Percentiles rank a stretch among this genome's conserved stretches.
Conservation (phyloP, 53 echinoderm and acorn worm genomes). For the Apostichopus leukothele region DNA sequence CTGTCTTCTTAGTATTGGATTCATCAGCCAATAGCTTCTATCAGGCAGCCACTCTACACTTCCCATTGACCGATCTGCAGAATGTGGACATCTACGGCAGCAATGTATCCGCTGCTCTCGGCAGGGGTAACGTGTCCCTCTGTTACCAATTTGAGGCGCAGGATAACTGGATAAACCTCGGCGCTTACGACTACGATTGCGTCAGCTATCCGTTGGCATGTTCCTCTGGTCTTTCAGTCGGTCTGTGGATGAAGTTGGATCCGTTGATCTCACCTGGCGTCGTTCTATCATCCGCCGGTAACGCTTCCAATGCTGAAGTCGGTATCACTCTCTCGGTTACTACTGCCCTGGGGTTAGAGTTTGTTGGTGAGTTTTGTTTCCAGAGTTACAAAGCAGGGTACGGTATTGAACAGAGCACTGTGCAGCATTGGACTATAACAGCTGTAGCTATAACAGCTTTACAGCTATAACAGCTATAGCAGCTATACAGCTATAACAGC, state of each 20-base stretch:
- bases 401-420: too few species aligned
- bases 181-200: constrained; percentile 58
- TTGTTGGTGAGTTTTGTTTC: constrained; percentile 57
- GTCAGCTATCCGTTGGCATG: constrained; percentile 62
- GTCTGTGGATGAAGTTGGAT: constrained; percentile 72
- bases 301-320: constrained; percentile 43
- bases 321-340: constrained; percentile 57
- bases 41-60: constrained; percentile 57
- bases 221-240: constrained; percentile 60
- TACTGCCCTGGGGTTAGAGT: constrained; percentile 9
- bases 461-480: too few species aligned
- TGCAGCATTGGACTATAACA: too few species aligned
- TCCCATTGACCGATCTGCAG: constrained; percentile 59
- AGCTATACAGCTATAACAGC: too few species aligned
- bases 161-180: constrained; percentile 62
- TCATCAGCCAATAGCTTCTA: constrained; percentile 66
- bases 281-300: constrained; percentile 65
- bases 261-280: constrained; percentile 42
- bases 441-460: too few species aligned
- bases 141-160: constrained; percentile 54
- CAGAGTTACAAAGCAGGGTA: too few species aligned
- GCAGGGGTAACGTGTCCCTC: constrained; percentile 58
- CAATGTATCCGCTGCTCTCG: constrained; percentile 58
- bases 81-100: constrained; percentile 53
- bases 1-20: constrained; percentile 28